Conservation (phyloP, 2,888 invertebrate genomes). For the Agrotis ipsilon region DNA sequence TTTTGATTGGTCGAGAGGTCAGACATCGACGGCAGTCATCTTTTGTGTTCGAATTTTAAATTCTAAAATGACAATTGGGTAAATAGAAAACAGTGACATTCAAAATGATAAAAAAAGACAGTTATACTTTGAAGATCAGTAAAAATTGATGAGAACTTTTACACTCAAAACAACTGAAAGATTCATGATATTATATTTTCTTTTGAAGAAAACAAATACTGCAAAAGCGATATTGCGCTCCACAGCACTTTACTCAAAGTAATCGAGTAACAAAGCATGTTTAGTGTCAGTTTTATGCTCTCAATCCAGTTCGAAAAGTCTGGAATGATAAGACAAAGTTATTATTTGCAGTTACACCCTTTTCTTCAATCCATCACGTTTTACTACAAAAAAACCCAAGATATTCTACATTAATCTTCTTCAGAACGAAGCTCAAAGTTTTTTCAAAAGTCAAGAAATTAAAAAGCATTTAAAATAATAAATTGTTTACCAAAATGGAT, state of each 20-base stretch:
- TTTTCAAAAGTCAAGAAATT: slow-evolving; percentile 10
- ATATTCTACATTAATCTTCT: slow-evolving; percentile 12
- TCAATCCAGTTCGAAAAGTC: slow-evolving; percentile 30
- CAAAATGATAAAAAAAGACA: too few relatives aligned
- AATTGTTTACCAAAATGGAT: slow-evolving; percentile 16
- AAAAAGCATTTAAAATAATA: slow-evolving; percentile 44
- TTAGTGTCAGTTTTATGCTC: slow-evolving; percentile 49
- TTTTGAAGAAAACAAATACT: slow-evolving; percentile 17
- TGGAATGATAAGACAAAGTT: slow-evolving; percentile 26
- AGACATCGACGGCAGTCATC: slow-evolving; percentile 23
- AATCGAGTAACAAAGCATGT: slow-evolving; percentile 41
- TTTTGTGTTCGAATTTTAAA: slow-evolving; percentile 24
- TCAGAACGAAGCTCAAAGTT: slow-evolving; percentile 35
- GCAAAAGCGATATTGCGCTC: neutral
- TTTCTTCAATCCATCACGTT: slow-evolving; percentile 35
- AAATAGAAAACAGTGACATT: neutral
- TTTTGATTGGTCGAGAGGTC: slow-evolving; percentile 41
- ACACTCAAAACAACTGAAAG: neutral
- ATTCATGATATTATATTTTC: neutral
- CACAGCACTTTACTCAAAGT: slow-evolving; percentile 27
- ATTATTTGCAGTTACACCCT: slow-evolving; percentile 16
- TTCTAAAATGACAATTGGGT: neutral
- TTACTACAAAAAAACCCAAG: slow-evolving; percentile 7
- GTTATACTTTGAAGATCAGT: neutral
- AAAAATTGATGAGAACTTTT: neutral